Evolutionary conservation across 2,888 invertebrate genomes (phyloP), one percentile per base, ranked within the genome.

Genomic region (Dendrolimus pini): DNA sequence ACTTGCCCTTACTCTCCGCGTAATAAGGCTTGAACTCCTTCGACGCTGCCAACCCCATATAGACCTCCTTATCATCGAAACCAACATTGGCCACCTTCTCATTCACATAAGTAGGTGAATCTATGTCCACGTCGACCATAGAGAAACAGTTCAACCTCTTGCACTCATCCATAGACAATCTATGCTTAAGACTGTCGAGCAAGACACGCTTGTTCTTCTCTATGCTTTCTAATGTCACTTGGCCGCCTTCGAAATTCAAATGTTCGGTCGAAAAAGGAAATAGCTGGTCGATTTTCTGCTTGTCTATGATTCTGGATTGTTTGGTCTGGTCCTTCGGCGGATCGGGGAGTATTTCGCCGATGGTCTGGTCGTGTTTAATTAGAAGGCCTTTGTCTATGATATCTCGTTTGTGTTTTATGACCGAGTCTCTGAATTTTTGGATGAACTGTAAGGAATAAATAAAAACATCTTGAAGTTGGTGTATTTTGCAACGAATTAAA

Each of bases 71-170:
- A 0, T 69, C 70, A 68, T 88, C 88, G 54, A 89, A 90, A 0
- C 89, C 89, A 0, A 89, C 78, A 57, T 89, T 88, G 0, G 67
- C 73, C 0, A 86, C 54, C 52, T 83, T 85, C 47, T 87, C 87
- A 56, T 88, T 85, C 0, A 85, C 78, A 53, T 83, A 85, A 54
- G 63, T 65, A 0, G 82, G 70, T 0, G 81, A 71, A 57, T 89
- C 89, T 10, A 89, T 85, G 59, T 90, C 75, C 0, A 90, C 77
- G 59, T 91, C 91, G 30, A 75, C 75, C 91, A 91, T 90, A n/a
- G 89, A 86, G 65, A 90, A 91, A 60, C 90, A 90, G 30, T 82
- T 81, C 41, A 87, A 57, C 12, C 81, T 82, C 58, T 77, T 77
- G 18, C 84, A 65, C 54, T 85, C 80, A 0, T 80, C 81, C 55